A percentile compares a stretch with the other conserved stretches of the same genome.
These are phyloP conservation scores for Laticauda laticaudata DNA, from an alignment of 2,113 vertebrate species.

Conservation along the genomic window DNA sequence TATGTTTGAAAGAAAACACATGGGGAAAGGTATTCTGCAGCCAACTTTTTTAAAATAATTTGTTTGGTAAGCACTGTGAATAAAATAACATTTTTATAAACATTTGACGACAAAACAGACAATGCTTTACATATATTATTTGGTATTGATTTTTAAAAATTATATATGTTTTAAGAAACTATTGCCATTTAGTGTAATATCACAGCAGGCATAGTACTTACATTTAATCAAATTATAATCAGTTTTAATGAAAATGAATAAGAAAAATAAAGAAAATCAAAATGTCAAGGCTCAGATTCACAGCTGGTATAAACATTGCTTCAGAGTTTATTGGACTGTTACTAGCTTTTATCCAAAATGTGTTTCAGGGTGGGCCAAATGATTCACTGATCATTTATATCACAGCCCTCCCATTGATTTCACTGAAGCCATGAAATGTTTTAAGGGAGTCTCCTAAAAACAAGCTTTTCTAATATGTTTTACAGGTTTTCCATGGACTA, in stretches of 20 bases:
- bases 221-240: slow-evolving; percentile 22
- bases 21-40: background rate
- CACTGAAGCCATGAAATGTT: background rate
- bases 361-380: background rate
- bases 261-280: slow-evolving; percentile 28
- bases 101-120: slow-evolving; percentile 2
- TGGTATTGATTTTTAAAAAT: slow-evolving; percentile 15
- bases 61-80: background rate
- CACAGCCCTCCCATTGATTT: background rate
- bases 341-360: background rate
- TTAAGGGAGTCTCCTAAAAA: background rate
- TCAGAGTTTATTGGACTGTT: slow-evolving; percentile 2
- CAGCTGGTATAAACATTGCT: slow-evolving; percentile 17
- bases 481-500: background rate
- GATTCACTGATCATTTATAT: background rate
- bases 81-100: slow-evolving; percentile 13
- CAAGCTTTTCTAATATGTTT: background rate
- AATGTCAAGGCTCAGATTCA: slow-evolving; percentile 25
- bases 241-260: slow-evolving; percentile 24
- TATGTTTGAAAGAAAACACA: background rate
- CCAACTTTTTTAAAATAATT: background rate
- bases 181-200: slow-evolving; percentile 17
- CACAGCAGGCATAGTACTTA: slow-evolving; percentile 10
- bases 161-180: slow-evolving; percentile 21
- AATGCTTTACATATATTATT: slow-evolving; percentile 17